Conservation (phyloP, 2,113 vertebrate species). For the Prochilodus magdalenae region DNA sequence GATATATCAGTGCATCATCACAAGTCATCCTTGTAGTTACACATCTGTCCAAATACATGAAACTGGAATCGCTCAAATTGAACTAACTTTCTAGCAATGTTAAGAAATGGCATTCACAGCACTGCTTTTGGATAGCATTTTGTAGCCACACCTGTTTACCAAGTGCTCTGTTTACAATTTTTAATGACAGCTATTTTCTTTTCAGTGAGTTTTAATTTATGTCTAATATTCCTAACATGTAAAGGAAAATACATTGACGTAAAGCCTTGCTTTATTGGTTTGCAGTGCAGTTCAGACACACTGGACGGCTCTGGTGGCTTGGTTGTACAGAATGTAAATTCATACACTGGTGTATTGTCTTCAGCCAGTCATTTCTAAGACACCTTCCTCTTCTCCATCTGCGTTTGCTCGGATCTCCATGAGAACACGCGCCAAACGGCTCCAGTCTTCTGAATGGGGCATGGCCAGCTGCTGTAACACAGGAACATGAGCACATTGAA, state of each 20-base stretch:
- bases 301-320: not conserved
- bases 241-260: not conserved
- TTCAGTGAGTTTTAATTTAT: not conserved
- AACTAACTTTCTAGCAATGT: no score
- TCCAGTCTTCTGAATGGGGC: slow-evolving; percentile 86
- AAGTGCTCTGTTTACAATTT: not conserved
- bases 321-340: slow-evolving; percentile 9
- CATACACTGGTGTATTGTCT: not conserved
- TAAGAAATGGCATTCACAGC: no score
- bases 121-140: no score
- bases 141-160: not conserved
- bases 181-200: not conserved
- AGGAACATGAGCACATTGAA: not conserved
- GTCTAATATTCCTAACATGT: not conserved
- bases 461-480: slow-evolving; percentile 77
- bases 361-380: slow-evolving; percentile 76
- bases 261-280: not conserved
- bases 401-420: slow-evolving; percentile 86
- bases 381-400: slow-evolving; percentile 82
- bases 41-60: no score
- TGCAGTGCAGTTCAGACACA: not conserved
- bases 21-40: no score
- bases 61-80: no score
- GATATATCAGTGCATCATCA: no score
- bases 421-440: slow-evolving; percentile 82